These are phyloP conservation scores for Lycia hirtaria DNA, from an alignment of 2,888 invertebrate genomes.

Conservation along the genomic window DNA sequence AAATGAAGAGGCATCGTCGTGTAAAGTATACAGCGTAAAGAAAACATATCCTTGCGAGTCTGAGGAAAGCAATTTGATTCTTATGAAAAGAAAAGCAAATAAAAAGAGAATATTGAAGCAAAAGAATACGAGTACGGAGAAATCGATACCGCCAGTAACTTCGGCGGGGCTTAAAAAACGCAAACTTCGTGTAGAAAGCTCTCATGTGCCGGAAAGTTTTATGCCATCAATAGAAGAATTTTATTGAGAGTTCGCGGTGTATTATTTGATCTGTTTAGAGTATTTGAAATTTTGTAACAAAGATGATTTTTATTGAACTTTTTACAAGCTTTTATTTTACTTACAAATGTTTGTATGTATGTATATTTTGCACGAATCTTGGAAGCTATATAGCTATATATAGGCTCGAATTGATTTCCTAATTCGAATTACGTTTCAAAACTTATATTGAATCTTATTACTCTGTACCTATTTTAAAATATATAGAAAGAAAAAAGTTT, in stretches of 20 bases:
- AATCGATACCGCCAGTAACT: slow-evolving; percentile 34
- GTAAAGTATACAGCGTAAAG: slow-evolving; percentile 65
- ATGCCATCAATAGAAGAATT: slow-evolving; percentile 68
- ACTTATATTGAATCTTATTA: too few species aligned
- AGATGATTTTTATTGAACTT: neutral
- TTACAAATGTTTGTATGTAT: too few species aligned
- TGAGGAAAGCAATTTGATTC: slow-evolving; percentile 53
- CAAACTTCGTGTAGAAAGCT: slow-evolving; percentile 52
- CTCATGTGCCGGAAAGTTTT: slow-evolving; percentile 60
- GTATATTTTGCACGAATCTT: too few species aligned
- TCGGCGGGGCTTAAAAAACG: slow-evolving; percentile 54
- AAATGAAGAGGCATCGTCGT: slow-evolving; percentile 42
- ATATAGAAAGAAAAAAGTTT: too few species aligned
- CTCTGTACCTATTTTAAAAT: too few species aligned
- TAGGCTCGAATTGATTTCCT: too few species aligned
- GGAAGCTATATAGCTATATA: too few species aligned
- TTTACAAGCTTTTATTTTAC: neutral
- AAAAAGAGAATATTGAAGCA: slow-evolving; percentile 58
- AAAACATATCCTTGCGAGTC: slow-evolving; percentile 62
- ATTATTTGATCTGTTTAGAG: neutral
- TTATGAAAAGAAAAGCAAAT: slow-evolving; percentile 51
- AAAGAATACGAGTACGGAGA: slow-evolving; percentile 6
- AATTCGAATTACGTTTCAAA: too few species aligned
- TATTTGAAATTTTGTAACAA: neutral
- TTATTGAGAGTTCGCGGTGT: slow-evolving; percentile 37